Conservation (phyloP, 1,140 invertebrate species). For the Diachasma alloeum region DNA sequence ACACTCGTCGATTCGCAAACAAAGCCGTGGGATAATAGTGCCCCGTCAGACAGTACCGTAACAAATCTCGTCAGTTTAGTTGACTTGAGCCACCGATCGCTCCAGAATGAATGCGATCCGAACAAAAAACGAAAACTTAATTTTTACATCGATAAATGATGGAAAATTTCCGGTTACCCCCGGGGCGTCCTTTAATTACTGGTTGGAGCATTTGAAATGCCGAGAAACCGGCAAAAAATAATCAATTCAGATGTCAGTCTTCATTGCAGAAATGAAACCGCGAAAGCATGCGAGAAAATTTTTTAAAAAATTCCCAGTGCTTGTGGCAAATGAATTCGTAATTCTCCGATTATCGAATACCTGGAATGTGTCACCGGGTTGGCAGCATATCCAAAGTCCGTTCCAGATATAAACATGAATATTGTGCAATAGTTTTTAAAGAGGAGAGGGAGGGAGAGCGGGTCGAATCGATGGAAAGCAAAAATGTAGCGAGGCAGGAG, state of each 20-base stretch:
- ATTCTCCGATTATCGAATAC: background rate
- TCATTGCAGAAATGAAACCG: background rate
- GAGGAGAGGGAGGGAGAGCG: background rate
- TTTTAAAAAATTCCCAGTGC: background rate
- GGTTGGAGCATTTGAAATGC: background rate
- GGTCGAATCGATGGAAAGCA: slow-evolving; percentile 59
- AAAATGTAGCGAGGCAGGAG: slow-evolving; percentile 49
- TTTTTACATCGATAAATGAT: background rate
- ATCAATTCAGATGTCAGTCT: background rate
- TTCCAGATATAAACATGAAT: slow-evolving; percentile 43
- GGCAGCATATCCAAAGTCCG: slow-evolving; percentile 13
- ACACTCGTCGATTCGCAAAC: background rate
- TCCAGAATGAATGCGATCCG: too few relatives aligned
- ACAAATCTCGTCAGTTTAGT: background rate
- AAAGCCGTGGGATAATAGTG: background rate
- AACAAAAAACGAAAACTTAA: background rate
- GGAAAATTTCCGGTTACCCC: background rate
- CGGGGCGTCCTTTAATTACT: background rate
- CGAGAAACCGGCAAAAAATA: background rate
- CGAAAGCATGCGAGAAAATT: background rate
- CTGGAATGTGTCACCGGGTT: background rate
- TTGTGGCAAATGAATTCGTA: background rate
- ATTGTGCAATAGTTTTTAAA: slow-evolving; percentile 39
- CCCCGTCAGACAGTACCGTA: background rate
- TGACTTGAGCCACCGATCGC: too few relatives aligned